phyloP scores from a whole-genome alignment of 2,113 vertebrate genomes.

The Chitala chitala region DNA sequence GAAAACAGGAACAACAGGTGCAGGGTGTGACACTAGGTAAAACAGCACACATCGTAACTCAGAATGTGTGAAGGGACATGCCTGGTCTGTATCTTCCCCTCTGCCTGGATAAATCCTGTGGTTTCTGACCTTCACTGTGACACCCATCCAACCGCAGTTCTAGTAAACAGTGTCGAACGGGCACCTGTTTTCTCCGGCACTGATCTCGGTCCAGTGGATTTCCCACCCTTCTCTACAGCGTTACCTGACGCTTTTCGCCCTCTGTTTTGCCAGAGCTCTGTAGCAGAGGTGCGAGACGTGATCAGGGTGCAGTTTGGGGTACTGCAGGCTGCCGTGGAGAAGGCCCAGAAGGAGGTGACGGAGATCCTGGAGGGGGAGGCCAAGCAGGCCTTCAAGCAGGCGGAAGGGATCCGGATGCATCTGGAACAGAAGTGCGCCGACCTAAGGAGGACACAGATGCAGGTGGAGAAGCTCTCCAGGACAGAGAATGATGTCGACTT shows the following conservation, averaged over 20 bases:
- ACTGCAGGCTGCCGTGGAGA: conserved; percentile 60
- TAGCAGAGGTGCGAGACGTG: conserved; percentile 62
- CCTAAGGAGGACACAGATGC: conserved; percentile 61
- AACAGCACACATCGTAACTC: not conserved
- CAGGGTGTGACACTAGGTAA: too few species aligned
- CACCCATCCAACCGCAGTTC: not conserved
- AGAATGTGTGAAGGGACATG: too few species aligned
- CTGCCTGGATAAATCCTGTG: not conserved
- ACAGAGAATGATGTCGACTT: conserved; percentile 67
- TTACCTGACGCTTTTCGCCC: not conserved
- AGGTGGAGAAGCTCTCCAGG: conserved; percentile 61
- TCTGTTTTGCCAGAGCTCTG: conserved; percentile 55
- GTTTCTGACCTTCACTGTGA: not conserved
- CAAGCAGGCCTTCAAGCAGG: conserved; percentile 60
- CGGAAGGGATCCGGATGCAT: conserved; percentile 64
- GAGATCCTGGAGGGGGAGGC: conserved; percentile 71
- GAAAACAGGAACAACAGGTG: too few species aligned
- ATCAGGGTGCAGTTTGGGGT: conserved; percentile 65
- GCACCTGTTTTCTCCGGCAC: not conserved
- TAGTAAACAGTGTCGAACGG: not conserved
- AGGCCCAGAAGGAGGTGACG: conserved; percentile 57
- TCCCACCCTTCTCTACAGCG: too few species aligned
- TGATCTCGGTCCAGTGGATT: not conserved
- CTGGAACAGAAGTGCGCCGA: conserved; percentile 61
- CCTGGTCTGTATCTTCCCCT: not conserved